These are phyloP conservation scores for Dasysyrphus tricinctus DNA, from an alignment of 2,888 invertebrate genomes.

Conservation along the genomic window DNA sequence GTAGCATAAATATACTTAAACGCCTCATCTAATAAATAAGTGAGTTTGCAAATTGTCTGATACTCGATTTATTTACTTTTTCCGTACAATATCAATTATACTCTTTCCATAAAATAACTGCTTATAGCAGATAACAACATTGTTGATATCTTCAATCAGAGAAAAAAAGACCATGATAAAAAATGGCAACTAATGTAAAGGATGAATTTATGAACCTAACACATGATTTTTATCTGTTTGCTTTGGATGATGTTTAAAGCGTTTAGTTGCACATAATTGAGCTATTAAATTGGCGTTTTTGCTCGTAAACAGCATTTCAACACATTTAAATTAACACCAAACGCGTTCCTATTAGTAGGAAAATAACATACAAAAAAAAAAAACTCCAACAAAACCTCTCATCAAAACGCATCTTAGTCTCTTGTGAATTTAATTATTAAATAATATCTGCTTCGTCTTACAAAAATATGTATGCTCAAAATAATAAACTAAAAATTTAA, in stretches of 20 bases:
- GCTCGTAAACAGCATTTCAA: constrained; percentile 37
- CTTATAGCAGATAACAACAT: background rate
- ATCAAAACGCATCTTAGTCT: constrained; percentile 74
- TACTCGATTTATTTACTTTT: too few relatives aligned
- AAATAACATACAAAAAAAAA: background rate
- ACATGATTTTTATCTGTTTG: constrained; percentile 1
- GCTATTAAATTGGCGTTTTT: constrained; percentile 55
- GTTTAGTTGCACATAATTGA: constrained; percentile 61
- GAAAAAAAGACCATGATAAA: background rate
- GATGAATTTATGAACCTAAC: constrained; percentile 32
- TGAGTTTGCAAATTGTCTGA: too few relatives aligned
- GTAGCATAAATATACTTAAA: too few relatives aligned
- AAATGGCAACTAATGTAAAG: background rate
- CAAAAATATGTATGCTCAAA: constrained; percentile 23
- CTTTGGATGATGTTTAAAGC: constrained; percentile 38
- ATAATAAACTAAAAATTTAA: constrained; percentile 47
- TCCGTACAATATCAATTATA: too few relatives aligned
- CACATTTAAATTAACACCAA: constrained; percentile 20
- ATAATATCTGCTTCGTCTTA: constrained; percentile 53
- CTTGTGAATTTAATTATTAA: constrained; percentile 73
- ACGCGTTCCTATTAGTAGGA: constrained; percentile 60
- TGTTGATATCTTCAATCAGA: background rate
- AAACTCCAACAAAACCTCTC: constrained; percentile 47
- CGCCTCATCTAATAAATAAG: too few relatives aligned
- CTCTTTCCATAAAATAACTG: too few relatives aligned